Evolutionary conservation across 1,140 invertebrate species (phyloP), one percentile per base, ranked within the genome.

Genomic region (Phenacoccus solenopsis): DNA sequence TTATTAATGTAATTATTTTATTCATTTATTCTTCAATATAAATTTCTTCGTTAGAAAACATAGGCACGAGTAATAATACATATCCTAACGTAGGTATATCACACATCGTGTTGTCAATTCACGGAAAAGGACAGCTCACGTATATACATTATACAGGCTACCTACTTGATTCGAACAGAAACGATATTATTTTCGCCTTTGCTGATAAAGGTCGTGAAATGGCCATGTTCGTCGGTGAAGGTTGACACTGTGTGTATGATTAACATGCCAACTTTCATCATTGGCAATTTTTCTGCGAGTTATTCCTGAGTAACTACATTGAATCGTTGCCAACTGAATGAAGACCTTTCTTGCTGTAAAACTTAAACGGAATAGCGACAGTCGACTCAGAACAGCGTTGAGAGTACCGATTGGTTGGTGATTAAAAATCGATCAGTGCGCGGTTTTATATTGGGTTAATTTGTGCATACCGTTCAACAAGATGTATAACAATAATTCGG

Each of bases 401-500:
- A n/a, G n/a, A n/a, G n/a, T n/a, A n/a, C n/a, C n/a, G n/a, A n/a
- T n/a, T n/a, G n/a, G n/a, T n/a, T n/a, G n/a, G n/a, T n/a, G n/a
- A n/a, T n/a, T n/a, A n/a, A n/a, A n/a, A n/a, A n/a, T n/a, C n/a
- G n/a, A n/a, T n/a, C n/a, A n/a, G n/a, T n/a, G 59, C 22, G 69
- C 59, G 64, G 22, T 21, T 22, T 28, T 67, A 16, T 20, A 9
- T 70, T 38, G 25, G 10, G 22, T 2, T 9, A 67, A 2, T 27
- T 28, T 35, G 21, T 68, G 27, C 13, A 49, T 49, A 9, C 3
- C 16, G 20, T 16, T 9, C 13, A 9, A 49, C 2, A 49, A 49
- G 20, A 49, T 61, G 21, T 68, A 21, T 20, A 71, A 68, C 21
- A 68, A 71, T 57, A 69, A 72, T 16, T 28, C 38, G 0, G 35